These are phyloP conservation scores for Nephrotoma appendiculata DNA, from an alignment of 2,888 invertebrate species.

Conservation along the genomic window DNA sequence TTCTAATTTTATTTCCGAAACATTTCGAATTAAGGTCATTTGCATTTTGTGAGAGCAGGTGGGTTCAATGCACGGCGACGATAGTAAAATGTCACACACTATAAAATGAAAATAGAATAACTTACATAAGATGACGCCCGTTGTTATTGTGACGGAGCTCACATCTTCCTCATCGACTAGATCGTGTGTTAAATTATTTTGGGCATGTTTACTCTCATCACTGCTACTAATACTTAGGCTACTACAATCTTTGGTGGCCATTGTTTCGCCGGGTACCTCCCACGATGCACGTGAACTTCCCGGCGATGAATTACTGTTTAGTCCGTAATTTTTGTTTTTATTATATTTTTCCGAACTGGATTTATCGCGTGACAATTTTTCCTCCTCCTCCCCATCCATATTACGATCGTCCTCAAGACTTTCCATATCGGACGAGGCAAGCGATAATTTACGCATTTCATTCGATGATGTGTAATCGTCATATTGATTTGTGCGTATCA, in stretches of 20 bases:
- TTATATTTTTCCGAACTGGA: constrained; percentile 36
- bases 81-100: neutral
- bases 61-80: neutral
- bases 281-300: constrained; percentile 29
- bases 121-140: constrained; percentile 12
- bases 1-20: constrained; percentile 1
- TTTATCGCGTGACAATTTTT: constrained; percentile 47
- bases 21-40: neutral
- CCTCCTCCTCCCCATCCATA: constrained; percentile 31
- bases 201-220: constrained; percentile 34
- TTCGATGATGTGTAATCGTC: neutral
- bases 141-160: constrained; percentile 11
- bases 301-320: constrained; percentile 21
- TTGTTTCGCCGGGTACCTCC: constrained; percentile 45
- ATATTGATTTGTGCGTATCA: constrained; percentile 21
- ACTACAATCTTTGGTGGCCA: constrained; percentile 42
- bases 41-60: neutral
- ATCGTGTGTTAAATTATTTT: constrained; percentile 5
- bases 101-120: neutral
- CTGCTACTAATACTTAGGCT: constrained; percentile 38
- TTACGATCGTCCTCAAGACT: constrained; percentile 31
- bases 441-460: neutral
- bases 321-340: neutral
- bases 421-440: constrained; percentile 27
- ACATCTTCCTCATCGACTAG: constrained; percentile 10